Evolutionary conservation across 2,113 vertebrate species (phyloP).

Genomic region (Amazona guildingii): DNA sequence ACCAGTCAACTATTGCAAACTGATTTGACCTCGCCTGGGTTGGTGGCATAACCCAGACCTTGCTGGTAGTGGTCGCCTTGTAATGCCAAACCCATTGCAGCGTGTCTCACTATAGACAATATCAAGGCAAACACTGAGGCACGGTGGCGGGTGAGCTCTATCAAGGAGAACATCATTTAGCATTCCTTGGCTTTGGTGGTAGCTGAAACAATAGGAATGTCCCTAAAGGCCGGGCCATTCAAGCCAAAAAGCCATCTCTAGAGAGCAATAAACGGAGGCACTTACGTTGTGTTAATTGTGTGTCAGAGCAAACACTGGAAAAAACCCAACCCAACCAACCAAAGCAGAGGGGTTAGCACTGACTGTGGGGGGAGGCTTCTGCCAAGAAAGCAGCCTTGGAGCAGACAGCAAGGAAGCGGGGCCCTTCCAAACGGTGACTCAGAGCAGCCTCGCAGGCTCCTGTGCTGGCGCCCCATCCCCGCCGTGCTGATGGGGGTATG

Average conservation of each 20-base stretch:
- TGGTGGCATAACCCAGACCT: not conserved
- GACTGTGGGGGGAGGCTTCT: not conserved
- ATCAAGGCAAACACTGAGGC: not conserved
- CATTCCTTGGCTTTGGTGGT: not conserved
- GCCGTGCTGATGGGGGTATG: rapidly evolving
- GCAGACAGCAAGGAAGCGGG: not conserved
- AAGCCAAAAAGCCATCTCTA: not conserved
- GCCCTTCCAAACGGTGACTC: constrained; percentile 10
- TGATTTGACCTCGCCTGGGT: not conserved
- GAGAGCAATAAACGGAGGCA: constrained; percentile 11
- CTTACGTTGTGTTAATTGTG: constrained; percentile 50
- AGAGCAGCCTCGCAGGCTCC: not conserved
- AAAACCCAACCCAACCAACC: not conserved
- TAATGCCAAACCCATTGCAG: not conserved
- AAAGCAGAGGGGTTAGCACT: not conserved
- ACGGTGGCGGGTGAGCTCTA: not conserved
- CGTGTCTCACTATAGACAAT: rapidly evolving
- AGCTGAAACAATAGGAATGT: constrained; percentile 48
- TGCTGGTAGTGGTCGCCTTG: not conserved
- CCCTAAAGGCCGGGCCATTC: not conserved
- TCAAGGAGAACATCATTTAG: not conserved
- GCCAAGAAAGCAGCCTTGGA: constrained; percentile 50
- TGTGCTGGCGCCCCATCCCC: rapidly evolving
- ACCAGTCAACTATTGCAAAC: constrained; percentile 3
- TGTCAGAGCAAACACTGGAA: constrained; percentile 41